Conservation (phyloP, 2,113 vertebrate genomes). For the Chionis minor region DNA sequence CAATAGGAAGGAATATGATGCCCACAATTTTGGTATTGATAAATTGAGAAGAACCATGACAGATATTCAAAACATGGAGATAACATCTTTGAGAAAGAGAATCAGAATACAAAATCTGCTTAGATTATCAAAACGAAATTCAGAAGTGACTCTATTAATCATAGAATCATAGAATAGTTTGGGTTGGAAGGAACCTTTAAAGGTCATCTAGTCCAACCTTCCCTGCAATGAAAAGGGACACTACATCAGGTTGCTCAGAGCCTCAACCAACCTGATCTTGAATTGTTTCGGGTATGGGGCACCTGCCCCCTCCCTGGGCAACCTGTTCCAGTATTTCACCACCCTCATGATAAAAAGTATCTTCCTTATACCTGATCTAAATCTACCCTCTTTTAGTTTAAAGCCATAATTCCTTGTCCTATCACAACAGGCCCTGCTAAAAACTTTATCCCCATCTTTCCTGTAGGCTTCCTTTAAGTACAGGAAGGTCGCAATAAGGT, state of each 20-base stretch:
- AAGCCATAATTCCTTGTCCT: background rate
- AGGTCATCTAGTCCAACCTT: background rate
- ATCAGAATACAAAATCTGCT: slow-evolving; percentile 27
- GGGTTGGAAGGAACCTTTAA: background rate
- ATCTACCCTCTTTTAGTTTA: background rate
- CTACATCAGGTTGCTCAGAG: background rate
- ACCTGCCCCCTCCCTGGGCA: background rate
- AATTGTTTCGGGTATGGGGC: background rate
- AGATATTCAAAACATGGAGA: background rate
- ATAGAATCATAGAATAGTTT: background rate
- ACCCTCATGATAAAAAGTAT: background rate
- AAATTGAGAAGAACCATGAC: background rate
- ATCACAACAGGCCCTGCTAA: background rate
- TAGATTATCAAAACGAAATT: background rate
- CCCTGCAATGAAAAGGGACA: background rate
- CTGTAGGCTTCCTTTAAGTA: background rate
- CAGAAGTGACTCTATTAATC: background rate
- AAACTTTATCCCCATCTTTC: background rate
- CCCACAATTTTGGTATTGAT: background rate
- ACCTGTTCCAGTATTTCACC: background rate
- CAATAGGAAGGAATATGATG: background rate
- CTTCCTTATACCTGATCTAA: background rate
- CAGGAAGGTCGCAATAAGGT: background rate
- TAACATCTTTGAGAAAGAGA: background rate
- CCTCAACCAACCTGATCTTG: background rate